Evolutionary conservation across 1,140 invertebrate genomes (phyloP), one percentile per base, ranked within the genome.

Genomic region (Leptinotarsa lineolata): DNA sequence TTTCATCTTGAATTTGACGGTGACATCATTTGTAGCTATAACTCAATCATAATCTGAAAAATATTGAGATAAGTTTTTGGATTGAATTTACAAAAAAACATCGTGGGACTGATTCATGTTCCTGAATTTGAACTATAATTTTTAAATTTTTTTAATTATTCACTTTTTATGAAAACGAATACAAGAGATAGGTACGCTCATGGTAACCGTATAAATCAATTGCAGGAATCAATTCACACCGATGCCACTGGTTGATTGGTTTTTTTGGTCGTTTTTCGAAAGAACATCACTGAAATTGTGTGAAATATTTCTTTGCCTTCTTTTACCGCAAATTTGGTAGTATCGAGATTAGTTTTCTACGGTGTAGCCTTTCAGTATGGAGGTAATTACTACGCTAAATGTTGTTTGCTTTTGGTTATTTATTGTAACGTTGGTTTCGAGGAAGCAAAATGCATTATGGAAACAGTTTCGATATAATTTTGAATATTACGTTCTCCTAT

Each of bases 271-370:
- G 22, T 70, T 60, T 68, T 77, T 58, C 65, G 54, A 61, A 54
- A 63, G 74, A 78, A 71, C 73, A 58, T 44, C 69, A 74, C 69
- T 77, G 74, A 80, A 79, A 80, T 77, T 77, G 79, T 80, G 77
- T 80, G 77, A 79, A 80, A 80, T 80, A 77, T 71, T 77, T 77
- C 78, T 74, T 75, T 75, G 71, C 77, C 65, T 66, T 76, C 68
- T 74, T 73, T 70, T 70, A 76, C 76, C 76, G 76, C 76, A 78
- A 68, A 78, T 74, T 76, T 76, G 70, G 73, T 39, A 67, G n/a
- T 5, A 67, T 78, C 72, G 72, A 76, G 69, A 73, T 76, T 66
- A 72, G 59, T 63, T 75, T 66, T 72, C 48, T 54, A 54, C 13
- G 48, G 48, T n/a, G 15, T 15, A 18, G n/a, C 48, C 48, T 54